Base-by-base conservation (phyloP, 2,113 vertebrate genomes). In the Malurus melanocephalus region DNA sequence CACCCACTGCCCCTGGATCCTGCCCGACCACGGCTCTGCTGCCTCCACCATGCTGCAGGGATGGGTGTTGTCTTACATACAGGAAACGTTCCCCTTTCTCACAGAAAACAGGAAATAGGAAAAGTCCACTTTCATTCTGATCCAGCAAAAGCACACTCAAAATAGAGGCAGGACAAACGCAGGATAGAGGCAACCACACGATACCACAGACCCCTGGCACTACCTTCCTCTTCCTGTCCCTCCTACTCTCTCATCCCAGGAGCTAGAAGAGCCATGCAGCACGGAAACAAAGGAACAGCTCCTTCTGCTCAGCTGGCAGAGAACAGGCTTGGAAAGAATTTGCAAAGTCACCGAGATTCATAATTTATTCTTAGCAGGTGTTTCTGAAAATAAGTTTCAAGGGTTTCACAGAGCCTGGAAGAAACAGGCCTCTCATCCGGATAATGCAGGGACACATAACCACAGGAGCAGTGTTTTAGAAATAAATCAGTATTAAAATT, bases 41-140 rank as follows among this genome's bases (percentile, higher is more conserved):
- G 22, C 32, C 27, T n/a, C 43, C 46, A 5, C n/a, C 16, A 0
- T 1, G 0, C 51, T 7, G 6, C 52, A 5, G 45, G 6, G 38
- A 28, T 3, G 45, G 4, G 38, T 8, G 13, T 0, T 30, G 12
- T 13, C 43, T 49, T 35, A 27, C 6, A 45, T 4, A 0, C 4
- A 21, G 5, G 12, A 45, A 16, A 4, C 0, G 0, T 7, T 45
- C 18, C 53, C 49, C 40, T 72, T 45, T 11, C n/a, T 23, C 46
- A n/a, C 13, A 26, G 10, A 22, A 40, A 85, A 21, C 7, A 35
- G 42, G 15, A 35, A 60, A 19, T 0, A 2, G 38, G 8, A 16
- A 5, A 45, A 24, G 18, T 6, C 57, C 19, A 12, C 6, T 43
- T 76, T 46, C 32, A 13, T 32, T 46, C 8, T 9, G 12, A 26